phyloP scores from a whole-genome alignment of 2,113 vertebrate species.

The Cynoglossus semilaevis region DNA sequence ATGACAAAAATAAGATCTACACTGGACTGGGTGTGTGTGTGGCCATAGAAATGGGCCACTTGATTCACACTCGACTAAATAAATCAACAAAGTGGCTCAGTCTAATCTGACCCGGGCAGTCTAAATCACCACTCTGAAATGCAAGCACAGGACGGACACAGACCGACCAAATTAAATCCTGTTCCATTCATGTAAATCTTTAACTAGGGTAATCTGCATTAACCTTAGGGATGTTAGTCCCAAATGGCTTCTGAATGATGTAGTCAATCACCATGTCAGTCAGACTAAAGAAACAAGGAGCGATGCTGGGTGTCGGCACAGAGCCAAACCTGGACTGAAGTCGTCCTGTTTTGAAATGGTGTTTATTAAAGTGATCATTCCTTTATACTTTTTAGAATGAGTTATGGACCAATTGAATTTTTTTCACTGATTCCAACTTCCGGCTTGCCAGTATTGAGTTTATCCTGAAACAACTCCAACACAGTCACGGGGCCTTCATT shows the following conservation, averaged over 20 bases:
- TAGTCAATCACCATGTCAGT: conserved; percentile 59
- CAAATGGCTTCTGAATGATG: conserved; percentile 62
- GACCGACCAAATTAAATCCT: conserved; percentile 48
- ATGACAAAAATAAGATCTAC: conserved; percentile 75
- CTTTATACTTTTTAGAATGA: too few species aligned
- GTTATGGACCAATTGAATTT: too few species aligned
- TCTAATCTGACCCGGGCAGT: conserved; percentile 58
- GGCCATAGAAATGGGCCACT: conserved; percentile 63
- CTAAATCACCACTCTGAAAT: conserved; percentile 59
- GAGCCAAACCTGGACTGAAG: conserved; percentile 7
- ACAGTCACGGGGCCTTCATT: too few species aligned
- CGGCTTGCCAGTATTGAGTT: too few species aligned
- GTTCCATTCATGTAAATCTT: conserved; percentile 64
- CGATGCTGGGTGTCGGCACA: conserved; percentile 12
- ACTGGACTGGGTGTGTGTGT: conserved; percentile 65
- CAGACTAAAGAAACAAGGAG: conserved; percentile 24
- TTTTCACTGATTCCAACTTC: too few species aligned
- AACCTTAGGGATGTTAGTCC: conserved; percentile 57
- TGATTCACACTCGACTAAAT: conserved; percentile 71
- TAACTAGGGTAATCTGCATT: conserved; percentile 66
- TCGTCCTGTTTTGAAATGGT: background rate
- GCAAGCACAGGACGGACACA: conserved; percentile 44
- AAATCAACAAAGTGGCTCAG: conserved; percentile 69
- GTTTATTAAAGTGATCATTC: background rate
- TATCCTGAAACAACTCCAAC: too few species aligned